These are phyloP conservation scores for Parnassius glacialis DNA, from an alignment of 2,888 invertebrate genomes.

Conservation along the genomic window DNA sequence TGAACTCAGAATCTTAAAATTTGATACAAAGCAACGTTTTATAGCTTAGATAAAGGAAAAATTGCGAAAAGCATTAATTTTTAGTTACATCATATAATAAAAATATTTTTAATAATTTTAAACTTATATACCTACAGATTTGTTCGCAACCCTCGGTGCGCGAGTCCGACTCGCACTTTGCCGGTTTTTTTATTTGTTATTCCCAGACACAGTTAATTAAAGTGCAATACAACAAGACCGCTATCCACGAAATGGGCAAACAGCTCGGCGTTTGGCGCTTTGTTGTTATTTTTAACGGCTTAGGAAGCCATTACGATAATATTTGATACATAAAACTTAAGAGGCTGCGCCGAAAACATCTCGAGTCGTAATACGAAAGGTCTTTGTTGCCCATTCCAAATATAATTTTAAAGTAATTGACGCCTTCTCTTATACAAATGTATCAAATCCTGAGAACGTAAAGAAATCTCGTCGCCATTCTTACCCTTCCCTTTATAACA, in stretches of 20 bases:
- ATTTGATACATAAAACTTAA: conserved; percentile 1
- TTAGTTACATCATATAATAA: too few species aligned
- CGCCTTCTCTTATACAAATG: neutral
- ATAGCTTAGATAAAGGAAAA: too few species aligned
- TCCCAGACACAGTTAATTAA: neutral
- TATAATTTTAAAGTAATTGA: conserved; percentile 1
- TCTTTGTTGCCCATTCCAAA: neutral
- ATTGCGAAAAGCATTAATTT: too few species aligned
- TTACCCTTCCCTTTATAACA: neutral
- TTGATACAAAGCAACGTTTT: too few species aligned
- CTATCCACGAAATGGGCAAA: neutral
- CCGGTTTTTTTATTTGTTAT: too few species aligned
- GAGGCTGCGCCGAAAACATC: neutral
- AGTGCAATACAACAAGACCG: neutral
- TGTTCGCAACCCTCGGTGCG: too few species aligned
- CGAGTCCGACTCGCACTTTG: too few species aligned
- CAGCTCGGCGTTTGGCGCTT: neutral
- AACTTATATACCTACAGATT: too few species aligned
- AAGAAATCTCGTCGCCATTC: neutral
- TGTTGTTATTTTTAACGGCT: neutral
- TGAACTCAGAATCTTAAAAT: too few species aligned
- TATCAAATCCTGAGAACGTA: neutral
- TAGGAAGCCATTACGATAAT: neutral
- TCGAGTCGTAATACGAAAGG: neutral
- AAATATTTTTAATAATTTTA: too few species aligned